These are phyloP conservation scores for Nasonovia ribisnigri DNA, from an alignment of 2,888 invertebrate species.

Conservation along the genomic window DNA sequence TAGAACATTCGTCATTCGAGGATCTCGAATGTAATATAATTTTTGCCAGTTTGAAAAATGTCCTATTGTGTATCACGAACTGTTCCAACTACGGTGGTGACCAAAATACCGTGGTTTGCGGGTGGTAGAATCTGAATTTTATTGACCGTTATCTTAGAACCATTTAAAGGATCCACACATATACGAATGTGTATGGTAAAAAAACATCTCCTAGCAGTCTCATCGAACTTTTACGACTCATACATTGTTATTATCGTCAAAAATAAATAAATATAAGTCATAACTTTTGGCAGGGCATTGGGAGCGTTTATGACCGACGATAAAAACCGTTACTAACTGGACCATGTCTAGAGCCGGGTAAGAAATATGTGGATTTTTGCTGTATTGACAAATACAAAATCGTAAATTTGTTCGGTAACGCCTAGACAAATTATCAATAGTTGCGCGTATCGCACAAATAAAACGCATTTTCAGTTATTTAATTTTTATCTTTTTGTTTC, in stretches of 20 bases:
- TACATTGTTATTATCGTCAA: constrained; percentile 54
- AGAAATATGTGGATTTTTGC: constrained; percentile 38
- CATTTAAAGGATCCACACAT: constrained; percentile 36
- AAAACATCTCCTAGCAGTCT: constrained; percentile 14
- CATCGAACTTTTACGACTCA: constrained; percentile 56
- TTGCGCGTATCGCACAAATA: neutral
- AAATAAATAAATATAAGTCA: constrained; percentile 55
- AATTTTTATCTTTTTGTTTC: neutral
- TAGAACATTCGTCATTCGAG: neutral
- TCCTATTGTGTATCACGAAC: neutral
- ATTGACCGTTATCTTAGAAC: constrained; percentile 46
- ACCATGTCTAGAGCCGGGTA: neutral
- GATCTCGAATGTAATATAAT: neutral
- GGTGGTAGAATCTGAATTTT: constrained; percentile 46
- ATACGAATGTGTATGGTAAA: constrained; percentile 1
- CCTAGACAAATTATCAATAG: constrained; percentile 10
- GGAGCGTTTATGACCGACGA: constrained; percentile 56
- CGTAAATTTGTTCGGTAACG: constrained; percentile 12
- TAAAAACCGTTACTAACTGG: constrained; percentile 56
- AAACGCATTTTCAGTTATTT: neutral
- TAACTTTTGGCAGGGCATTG: constrained; percentile 59
- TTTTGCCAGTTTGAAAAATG: neutral
- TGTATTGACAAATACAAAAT: constrained; percentile 59
- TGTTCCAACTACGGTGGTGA: neutral
- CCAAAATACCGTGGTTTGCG: neutral